Conservation (phyloP, 2,888 invertebrate species). For the Dorcus parallelipipedus region DNA sequence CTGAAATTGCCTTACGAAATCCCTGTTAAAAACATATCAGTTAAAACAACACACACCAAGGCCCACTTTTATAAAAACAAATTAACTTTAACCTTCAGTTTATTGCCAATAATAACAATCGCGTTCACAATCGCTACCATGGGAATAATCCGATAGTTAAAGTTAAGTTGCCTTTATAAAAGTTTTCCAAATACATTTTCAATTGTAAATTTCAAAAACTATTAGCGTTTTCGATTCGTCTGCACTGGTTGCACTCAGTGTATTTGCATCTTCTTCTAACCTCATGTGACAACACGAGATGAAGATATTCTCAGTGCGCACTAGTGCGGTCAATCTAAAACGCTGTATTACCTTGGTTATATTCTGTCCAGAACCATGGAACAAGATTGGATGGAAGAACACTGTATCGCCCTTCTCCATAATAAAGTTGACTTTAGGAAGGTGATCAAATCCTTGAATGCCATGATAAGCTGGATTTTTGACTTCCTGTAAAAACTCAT, state of each 20-base stretch:
- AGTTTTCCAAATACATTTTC: not conserved
- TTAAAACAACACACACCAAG: not conserved
- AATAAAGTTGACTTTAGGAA: slow-evolving; percentile 60
- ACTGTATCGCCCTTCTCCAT: slow-evolving; percentile 87
- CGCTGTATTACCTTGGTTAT: slow-evolving; percentile 61
- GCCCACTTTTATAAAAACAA: too few species aligned
- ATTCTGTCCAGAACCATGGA: slow-evolving; percentile 85
- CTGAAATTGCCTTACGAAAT: slow-evolving; percentile 77
- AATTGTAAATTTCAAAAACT: not conserved
- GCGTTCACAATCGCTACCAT: too few species aligned
- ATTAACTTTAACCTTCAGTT: too few species aligned
- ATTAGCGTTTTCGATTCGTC: too few species aligned
- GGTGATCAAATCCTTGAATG: slow-evolving; percentile 46
- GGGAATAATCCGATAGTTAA: too few species aligned
- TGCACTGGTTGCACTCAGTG: too few species aligned
- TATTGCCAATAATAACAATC: too few species aligned
- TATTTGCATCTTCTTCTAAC: too few species aligned
- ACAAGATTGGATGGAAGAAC: slow-evolving; percentile 79
- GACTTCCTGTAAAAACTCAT: slow-evolving; percentile 32
- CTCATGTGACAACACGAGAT: too few species aligned
- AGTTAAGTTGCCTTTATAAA: too few species aligned
- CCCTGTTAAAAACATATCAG: slow-evolving; percentile 44
- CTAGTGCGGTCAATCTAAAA: too few species aligned
- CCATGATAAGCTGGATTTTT: slow-evolving; percentile 73
- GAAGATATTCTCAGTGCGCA: too few species aligned